phyloP scores from a whole-genome alignment of 2,888 invertebrate species.

The Falcaria lacertinaria region DNA sequence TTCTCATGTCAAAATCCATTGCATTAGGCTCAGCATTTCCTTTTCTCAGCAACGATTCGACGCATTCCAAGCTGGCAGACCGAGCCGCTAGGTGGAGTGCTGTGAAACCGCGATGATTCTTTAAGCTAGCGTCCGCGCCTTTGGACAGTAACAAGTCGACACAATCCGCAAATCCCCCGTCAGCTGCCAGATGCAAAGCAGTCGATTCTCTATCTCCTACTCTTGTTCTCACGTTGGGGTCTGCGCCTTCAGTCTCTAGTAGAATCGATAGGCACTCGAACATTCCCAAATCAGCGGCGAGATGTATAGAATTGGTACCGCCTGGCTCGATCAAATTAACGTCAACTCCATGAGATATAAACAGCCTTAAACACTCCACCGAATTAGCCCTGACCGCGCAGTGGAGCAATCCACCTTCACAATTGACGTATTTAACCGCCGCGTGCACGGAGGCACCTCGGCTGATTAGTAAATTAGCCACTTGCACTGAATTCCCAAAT shows the following conservation, averaged over 20 bases:
- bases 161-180: slow-evolving; percentile 91
- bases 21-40: slow-evolving; percentile 89
- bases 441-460: slow-evolving; percentile 85
- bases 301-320: slow-evolving; percentile 89
- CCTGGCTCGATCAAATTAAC: slow-evolving; percentile 87
- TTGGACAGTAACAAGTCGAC: slow-evolving; percentile 86
- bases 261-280: slow-evolving; percentile 87
- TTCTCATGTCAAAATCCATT: slow-evolving; percentile 89
- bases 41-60: slow-evolving; percentile 86
- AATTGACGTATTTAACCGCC: slow-evolving; percentile 82
- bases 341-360: slow-evolving; percentile 87
- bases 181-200: slow-evolving; percentile 91
- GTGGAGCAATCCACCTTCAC: slow-evolving; percentile 89
- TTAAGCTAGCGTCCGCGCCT: slow-evolving; percentile 86
- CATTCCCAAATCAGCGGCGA: slow-evolving; percentile 89
- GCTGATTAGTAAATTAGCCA: slow-evolving; percentile 87
- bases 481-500: slow-evolving; percentile 90
- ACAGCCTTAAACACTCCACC: slow-evolving; percentile 87
- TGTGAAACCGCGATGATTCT: slow-evolving; percentile 89
- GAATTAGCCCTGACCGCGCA: slow-evolving; percentile 92
- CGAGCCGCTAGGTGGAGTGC: slow-evolving; percentile 91
- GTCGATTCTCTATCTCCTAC: slow-evolving; percentile 87
- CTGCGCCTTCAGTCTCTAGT: slow-evolving; percentile 84
- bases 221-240: slow-evolving; percentile 84
- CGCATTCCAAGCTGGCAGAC: slow-evolving; percentile 89